These are phyloP conservation scores for Tonatia bakeri DNA, from an alignment of 2,113 vertebrate genomes.

Conservation along the genomic window DNA sequence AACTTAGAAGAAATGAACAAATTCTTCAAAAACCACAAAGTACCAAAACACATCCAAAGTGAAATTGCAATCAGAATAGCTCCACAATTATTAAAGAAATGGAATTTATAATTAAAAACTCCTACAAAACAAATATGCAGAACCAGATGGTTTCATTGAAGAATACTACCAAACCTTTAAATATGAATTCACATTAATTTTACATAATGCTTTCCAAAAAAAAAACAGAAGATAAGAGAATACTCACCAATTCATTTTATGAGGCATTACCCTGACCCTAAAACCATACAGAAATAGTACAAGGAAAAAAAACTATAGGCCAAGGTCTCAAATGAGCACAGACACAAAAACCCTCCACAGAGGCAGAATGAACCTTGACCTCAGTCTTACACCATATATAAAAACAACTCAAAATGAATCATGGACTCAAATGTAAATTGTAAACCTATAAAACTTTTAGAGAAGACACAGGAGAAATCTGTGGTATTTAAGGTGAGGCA, in stretches of 20 bases:
- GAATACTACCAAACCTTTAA: background rate
- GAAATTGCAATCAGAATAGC: background rate
- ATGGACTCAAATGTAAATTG: background rate
- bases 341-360: background rate
- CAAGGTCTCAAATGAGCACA: background rate
- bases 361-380: background rate
- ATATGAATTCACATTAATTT: background rate
- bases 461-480: background rate
- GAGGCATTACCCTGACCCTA: background rate
- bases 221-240: background rate
- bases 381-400: background rate
- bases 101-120: constrained; percentile 1
- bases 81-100: background rate
- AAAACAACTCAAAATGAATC: background rate
- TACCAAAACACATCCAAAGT: background rate
- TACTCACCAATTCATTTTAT: background rate
- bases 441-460: background rate
- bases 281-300: background rate
- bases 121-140: background rate
- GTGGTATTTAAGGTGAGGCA: background rate
- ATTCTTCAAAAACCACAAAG: background rate
- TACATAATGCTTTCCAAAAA: background rate
- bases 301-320: background rate
- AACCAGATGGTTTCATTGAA: background rate
- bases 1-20: background rate